Base-by-base conservation (phyloP, 2,888 invertebrate genomes). In the Drosophila macrospina region DNA sequence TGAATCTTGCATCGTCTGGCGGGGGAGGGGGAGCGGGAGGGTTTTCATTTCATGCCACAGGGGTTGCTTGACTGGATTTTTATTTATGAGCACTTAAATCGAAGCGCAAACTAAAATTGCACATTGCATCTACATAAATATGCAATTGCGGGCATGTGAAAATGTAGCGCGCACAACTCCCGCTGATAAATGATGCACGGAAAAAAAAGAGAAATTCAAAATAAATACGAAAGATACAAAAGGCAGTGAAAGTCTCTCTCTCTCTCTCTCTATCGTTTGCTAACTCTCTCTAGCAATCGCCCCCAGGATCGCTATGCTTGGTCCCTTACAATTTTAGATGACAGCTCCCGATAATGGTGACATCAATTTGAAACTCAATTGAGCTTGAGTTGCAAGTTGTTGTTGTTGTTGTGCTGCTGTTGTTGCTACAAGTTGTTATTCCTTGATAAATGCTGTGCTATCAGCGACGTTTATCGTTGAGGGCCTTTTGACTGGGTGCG, bases 301-400 rank as follows among this genome's bases (percentile, higher is more conserved):
- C 24, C 34, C 28, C 60, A 52, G 52, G 39, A 37, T 52, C 28
- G 10, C 37, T 1, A 20, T 26, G 11, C 37, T 26, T 26, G n/a
- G 48, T 6, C 11, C 28, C 41, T 11, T 13, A 41, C 70, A 41
- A 52, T 56, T 89, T 86, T 79, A 89, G 91, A 91, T 91, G 85
- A 89, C 85, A 89, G 80, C 86, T 86, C 76, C 81, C 73, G 91
- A 91, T 91, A 91, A 90, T 79, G 85, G 84, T 89, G 89, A 90
- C 91, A 90, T 90, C 89, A 90, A 91, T 91, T 91, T 91, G 86
- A 88, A 91, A 90, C 90, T 87, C 90, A 90, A 91, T 91, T 91
- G 90, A 88, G 90, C 90, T 81, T 85, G 78, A 37, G 34, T 34
- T 50, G 30, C 42, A 32, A 34, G 54, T 32, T 45, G 36, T 51